These are phyloP conservation scores for Argyresthia albistria DNA, from an alignment of 2,888 invertebrate genomes.

Conservation along the genomic window DNA sequence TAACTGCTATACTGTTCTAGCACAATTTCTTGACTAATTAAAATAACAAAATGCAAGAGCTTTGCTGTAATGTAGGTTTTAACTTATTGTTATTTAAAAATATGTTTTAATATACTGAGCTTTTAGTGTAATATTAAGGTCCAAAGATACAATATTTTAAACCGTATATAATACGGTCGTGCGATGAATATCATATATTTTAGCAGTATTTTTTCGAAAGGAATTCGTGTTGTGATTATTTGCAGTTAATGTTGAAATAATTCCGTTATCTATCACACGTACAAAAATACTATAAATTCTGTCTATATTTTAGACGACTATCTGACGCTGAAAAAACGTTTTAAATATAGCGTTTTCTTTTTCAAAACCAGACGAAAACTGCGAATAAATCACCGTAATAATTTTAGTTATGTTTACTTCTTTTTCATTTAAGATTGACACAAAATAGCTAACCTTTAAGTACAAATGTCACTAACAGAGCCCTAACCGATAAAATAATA, in stretches of 20 bases:
- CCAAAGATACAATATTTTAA: constrained; percentile 44
- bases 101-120: constrained; percentile 34
- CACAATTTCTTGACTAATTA: constrained; percentile 49
- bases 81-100: constrained; percentile 33
- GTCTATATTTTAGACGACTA: no score
- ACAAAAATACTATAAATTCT: no score
- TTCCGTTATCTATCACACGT: no score
- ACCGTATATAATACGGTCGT: constrained; percentile 44
- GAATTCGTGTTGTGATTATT: constrained; percentile 6
- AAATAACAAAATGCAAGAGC: constrained; percentile 32
- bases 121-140: constrained; percentile 54
- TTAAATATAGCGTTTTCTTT: no score
- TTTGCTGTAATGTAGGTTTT: constrained; percentile 37
- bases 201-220: constrained; percentile 51
- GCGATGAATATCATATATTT: constrained; percentile 26
- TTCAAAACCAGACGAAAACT: no score
- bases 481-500: constrained; percentile 25
- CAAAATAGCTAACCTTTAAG: constrained; percentile 41
- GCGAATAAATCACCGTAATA: background rate
- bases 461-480: constrained; percentile 59
- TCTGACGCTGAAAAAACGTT: no score
- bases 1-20: constrained; percentile 22
- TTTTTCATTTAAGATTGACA: constrained; percentile 26
- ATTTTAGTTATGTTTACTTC: background rate
- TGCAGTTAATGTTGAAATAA: background rate